Conservation (phyloP, 2,888 invertebrate species). For the Lypha dubia region DNA sequence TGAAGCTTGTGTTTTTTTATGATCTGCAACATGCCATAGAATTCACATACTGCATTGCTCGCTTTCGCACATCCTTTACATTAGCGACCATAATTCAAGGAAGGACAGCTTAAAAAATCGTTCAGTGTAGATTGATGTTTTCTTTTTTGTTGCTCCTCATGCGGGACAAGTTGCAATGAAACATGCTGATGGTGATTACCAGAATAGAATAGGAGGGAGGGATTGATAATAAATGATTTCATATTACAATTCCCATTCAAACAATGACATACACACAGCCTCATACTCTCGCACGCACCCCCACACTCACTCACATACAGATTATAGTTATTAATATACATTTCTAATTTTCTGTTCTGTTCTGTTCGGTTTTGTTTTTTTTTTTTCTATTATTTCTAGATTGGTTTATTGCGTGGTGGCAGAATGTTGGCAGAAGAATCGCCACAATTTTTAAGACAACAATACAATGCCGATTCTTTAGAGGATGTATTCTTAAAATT, state of each 20-base stretch:
- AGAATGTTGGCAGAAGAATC: constrained; percentile 93
- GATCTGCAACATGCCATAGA: too few species aligned
- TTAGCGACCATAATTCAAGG: too few species aligned
- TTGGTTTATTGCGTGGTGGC: constrained; percentile 93
- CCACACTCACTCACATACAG: neutral
- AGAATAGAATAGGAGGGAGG: too few species aligned
- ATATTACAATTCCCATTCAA: neutral
- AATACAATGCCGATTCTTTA: constrained; percentile 89
- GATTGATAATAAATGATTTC: constrained; percentile 39
- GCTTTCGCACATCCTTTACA: too few species aligned
- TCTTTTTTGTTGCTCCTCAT: neutral
- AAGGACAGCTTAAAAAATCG: too few species aligned
- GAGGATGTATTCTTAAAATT: constrained; percentile 93
- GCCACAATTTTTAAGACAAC: constrained; percentile 88
- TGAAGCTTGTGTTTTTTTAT: too few species aligned
- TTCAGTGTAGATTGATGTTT: neutral
- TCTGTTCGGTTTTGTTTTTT: too few species aligned
- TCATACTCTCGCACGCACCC: too few species aligned
- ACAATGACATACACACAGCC: too few species aligned
- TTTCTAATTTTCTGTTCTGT: constrained; percentile 15
- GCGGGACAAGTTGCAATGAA: neutral
- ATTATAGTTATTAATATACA: constrained; percentile 18
- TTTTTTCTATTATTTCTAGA: too few species aligned
- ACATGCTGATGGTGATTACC: constrained; percentile 17
- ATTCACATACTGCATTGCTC: too few species aligned